Percentiles rank a stretch among this genome's conserved stretches.
Evolutionary conservation across 1,140 invertebrate genomes (phyloP).

Genomic region (Zaprionus ornatus): DNA sequence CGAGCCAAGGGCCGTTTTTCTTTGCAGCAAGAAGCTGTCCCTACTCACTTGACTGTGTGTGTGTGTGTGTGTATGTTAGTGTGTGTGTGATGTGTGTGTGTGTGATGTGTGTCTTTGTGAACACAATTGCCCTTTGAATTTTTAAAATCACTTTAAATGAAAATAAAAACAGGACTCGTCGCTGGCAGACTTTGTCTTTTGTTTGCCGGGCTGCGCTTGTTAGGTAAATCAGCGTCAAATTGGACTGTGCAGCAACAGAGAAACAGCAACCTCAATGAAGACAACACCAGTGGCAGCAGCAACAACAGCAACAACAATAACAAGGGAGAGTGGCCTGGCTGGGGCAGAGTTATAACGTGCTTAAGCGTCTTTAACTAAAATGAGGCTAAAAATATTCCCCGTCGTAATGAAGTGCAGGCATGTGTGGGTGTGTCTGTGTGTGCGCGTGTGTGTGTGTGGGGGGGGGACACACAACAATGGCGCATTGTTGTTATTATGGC

Average conservation of each 20-base stretch:
- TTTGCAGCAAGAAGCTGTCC: conserved; percentile 28
- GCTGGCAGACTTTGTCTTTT: conserved; percentile 56
- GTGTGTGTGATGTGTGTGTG: conserved; percentile 11
- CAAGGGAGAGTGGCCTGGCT: conserved; percentile 11
- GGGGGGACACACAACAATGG: conserved; percentile 53
- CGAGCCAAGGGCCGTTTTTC: conserved; percentile 59
- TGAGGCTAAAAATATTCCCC: conserved; percentile 79
- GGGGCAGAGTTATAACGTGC: conserved; percentile 72
- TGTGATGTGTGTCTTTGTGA: conserved; percentile 45
- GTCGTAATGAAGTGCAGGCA: conserved; percentile 68
- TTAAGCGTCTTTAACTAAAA: conserved; percentile 80
- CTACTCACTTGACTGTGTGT: conserved; percentile 2
- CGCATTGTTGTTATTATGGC: conserved; percentile 54
- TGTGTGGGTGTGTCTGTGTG: conserved; percentile 24
- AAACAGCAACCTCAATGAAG: conserved; percentile 25
- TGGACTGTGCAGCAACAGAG: conserved; percentile 40
- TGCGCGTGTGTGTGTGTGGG: neutral
- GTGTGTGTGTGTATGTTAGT: conserved; percentile 13
- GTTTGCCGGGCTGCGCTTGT: conserved; percentile 65
- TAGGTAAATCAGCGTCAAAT: conserved; percentile 77
- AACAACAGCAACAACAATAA: conserved; percentile 27
- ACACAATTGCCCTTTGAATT: conserved; percentile 81
- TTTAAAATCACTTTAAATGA: conserved; percentile 82
- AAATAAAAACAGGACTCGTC: conserved; percentile 70
- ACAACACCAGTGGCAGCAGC: conserved; percentile 7